phyloP scores from a whole-genome alignment of 2,797 vertebrate genomes.

The Syngnathus acus region DNA sequence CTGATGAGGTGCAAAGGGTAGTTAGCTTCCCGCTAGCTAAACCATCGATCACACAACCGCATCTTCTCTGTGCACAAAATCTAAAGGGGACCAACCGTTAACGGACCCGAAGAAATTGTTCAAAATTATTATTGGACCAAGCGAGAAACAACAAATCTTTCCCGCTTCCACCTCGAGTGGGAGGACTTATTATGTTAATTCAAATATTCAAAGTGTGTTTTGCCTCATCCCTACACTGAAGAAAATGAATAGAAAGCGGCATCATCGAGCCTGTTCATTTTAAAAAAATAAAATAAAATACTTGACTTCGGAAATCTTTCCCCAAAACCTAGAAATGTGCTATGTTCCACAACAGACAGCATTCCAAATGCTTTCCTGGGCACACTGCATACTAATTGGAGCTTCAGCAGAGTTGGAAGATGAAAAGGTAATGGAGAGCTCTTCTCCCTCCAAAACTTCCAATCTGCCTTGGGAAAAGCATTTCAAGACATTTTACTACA shows the following conservation, averaged over 20 bases:
- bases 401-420: neutral
- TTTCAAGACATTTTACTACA: neutral
- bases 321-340: neutral
- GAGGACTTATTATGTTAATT: no score
- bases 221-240: no score
- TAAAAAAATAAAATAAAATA: no score
- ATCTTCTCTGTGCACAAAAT: conserved; percentile 16
- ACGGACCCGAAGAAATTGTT: conserved; percentile 9
- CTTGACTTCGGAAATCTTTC: no score
- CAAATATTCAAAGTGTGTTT: no score
- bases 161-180: no score
- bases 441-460: neutral
- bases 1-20: conserved; percentile 23
- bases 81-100: neutral
- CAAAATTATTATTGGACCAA: neutral
- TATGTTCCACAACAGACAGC: neutral
- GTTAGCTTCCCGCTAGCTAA: conserved; percentile 13
- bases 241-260: no score
- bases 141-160: no score
- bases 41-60: conserved; percentile 25
- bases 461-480: neutral
- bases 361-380: neutral
- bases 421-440: neutral
- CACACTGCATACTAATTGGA: neutral
- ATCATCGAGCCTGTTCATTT: no score